Evolutionary conservation across 1,140 invertebrate species (phyloP).

Genomic region (Acromyrmex echinatior): DNA sequence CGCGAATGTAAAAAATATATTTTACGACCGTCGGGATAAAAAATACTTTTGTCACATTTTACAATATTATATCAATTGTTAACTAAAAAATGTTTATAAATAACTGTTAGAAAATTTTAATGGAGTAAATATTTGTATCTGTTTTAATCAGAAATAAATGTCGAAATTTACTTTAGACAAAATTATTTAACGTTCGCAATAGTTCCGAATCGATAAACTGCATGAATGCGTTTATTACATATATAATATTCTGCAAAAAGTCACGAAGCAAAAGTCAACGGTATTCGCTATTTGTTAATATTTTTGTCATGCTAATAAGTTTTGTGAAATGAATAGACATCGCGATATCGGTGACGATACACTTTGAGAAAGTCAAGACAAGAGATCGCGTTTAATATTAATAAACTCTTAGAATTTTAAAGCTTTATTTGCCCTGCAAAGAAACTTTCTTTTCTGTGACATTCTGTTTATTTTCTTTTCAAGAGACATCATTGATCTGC

Average conservation of each 20-base stretch:
- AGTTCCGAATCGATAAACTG: not conserved
- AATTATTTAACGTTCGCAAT: slow-evolving; percentile 20
- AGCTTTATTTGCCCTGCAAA: not conserved
- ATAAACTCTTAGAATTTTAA: slow-evolving; percentile 46
- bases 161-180: not conserved
- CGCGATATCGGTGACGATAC: slow-evolving; percentile 17
- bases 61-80: not conserved
- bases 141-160: not conserved
- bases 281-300: not conserved
- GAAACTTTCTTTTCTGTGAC: slow-evolving; percentile 15
- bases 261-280: not conserved
- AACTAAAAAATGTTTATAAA: not conserved
- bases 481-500: not conserved
- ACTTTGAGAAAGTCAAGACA: slow-evolving; percentile 6
- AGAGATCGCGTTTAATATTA: slow-evolving; percentile 55
- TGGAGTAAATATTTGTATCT: not conserved
- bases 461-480: slow-evolving; percentile 15
- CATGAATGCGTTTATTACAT: not conserved
- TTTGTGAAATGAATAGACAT: slow-evolving; percentile 21
- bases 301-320: not conserved
- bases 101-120: not conserved
- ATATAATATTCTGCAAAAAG: not conserved
- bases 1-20: not conserved
- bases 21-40: not conserved
- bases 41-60: not conserved